Conservation (phyloP, 2,113 vertebrate species). For the Phalacrocorax aristotelis region DNA sequence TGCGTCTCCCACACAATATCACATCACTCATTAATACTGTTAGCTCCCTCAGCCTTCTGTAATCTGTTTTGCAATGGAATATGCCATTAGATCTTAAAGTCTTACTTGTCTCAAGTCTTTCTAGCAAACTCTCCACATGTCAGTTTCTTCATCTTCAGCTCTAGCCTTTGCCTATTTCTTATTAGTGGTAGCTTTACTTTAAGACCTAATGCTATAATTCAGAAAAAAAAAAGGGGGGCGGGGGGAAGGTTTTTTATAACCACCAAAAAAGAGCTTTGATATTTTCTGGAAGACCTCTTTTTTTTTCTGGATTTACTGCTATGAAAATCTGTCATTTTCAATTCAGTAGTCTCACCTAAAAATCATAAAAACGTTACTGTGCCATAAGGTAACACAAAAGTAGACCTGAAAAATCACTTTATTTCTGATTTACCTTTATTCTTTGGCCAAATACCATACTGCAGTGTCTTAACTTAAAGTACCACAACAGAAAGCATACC, state of each 20-base stretch:
- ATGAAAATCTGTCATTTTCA: slow-evolving; percentile 82
- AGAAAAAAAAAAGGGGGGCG: background rate
- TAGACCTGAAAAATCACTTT: background rate
- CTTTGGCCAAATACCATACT: slow-evolving; percentile 77
- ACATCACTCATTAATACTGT: background rate
- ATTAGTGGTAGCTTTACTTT: background rate
- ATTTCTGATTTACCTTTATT: slow-evolving; percentile 70
- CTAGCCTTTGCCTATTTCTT: background rate
- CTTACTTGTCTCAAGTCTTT: background rate
- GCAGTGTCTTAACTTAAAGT: slow-evolving; percentile 78
- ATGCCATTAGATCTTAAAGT: background rate
- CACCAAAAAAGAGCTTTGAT: slow-evolving; percentile 77
- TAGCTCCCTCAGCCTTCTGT: background rate
- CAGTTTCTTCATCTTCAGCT: background rate
- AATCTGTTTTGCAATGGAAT: background rate
- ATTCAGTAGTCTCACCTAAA: slow-evolving; percentile 73
- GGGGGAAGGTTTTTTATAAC: background rate
- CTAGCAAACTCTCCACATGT: background rate
- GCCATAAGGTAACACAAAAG: background rate
- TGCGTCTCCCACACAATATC: background rate
- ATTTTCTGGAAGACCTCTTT: slow-evolving; percentile 80
- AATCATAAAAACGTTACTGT: slow-evolving; percentile 32
- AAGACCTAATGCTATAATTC: background rate
- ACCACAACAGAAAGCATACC: slow-evolving; percentile 77
- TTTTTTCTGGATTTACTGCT: slow-evolving; percentile 75